A percentile compares a stretch with the other conserved stretches of the same genome.
Conservation (phyloP, 2,888 invertebrate genomes). For the Dicyrtoma fusca region DNA sequence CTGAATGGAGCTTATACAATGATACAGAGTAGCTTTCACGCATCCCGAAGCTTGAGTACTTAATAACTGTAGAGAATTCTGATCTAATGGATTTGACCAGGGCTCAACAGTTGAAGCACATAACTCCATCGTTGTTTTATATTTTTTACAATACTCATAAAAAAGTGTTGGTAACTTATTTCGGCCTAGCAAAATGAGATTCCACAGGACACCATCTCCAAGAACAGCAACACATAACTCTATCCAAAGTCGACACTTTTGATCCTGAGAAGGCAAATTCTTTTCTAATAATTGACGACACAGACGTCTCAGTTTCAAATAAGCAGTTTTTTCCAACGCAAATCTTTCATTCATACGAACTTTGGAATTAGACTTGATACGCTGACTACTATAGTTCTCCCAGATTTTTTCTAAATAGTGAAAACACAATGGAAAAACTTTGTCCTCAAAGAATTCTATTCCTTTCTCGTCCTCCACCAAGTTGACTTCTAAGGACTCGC, state of each 20-base stretch:
- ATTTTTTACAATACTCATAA: not conserved
- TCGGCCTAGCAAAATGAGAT: slow-evolving; percentile 50
- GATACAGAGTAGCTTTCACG: too few relatives aligned
- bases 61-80: too few relatives aligned
- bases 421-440: slow-evolving; percentile 34
- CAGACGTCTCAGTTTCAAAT: slow-evolving; percentile 45
- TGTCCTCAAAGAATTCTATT: slow-evolving; percentile 9
- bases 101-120: too few relatives aligned
- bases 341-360: not conserved
- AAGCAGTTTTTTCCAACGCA: slow-evolving; percentile 11
- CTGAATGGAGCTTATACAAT: too few relatives aligned
- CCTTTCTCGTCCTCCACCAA: slow-evolving; percentile 5
- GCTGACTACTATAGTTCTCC: not conserved
- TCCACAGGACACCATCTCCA: slow-evolving; percentile 54
- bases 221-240: slow-evolving; percentile 53
- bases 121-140: too few relatives aligned
- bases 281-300: slow-evolving; percentile 42
- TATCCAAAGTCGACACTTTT: slow-evolving; percentile 51
- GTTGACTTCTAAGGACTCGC: slow-evolving; percentile 35
- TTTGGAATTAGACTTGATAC: not conserved
- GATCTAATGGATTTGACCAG: too few relatives aligned
- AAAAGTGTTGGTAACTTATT: slow-evolving; percentile 46
- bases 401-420: slow-evolving; percentile 24
- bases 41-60: too few relatives aligned
- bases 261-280: slow-evolving; percentile 44